phyloP scores from a whole-genome alignment of 2,888 invertebrate species.

The Dasypolia templi region DNA sequence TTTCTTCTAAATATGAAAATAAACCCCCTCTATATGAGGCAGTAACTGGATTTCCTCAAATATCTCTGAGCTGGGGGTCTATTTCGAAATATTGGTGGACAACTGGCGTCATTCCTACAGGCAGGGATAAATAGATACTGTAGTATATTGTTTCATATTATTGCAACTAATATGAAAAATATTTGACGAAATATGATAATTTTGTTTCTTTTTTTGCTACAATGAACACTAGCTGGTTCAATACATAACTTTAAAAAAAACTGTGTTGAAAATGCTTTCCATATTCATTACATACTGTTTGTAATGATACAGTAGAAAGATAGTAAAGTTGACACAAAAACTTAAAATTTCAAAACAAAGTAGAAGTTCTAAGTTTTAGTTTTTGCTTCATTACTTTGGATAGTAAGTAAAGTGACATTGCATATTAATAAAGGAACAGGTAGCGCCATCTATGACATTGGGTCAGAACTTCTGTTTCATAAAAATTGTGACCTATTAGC shows the following conservation, averaged over 20 bases:
- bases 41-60: conserved; percentile 81
- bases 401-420: not conserved
- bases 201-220: not conserved
- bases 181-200: not conserved
- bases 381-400: not conserved
- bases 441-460: conserved; percentile 49
- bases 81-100: conserved; percentile 82
- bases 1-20: not conserved
- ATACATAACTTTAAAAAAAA: no score
- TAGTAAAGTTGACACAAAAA: not conserved
- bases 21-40: conserved; percentile 70
- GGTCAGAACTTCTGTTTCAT: conserved; percentile 18
- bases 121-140: conserved; percentile 23
- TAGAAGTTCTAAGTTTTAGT: not conserved
- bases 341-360: not conserved
- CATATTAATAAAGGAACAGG: not conserved
- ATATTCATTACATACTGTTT: no score
- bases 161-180: conserved; percentile 30
- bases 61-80: conserved; percentile 80
- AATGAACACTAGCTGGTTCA: no score
- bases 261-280: no score
- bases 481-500: not conserved
- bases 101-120: conserved; percentile 74
- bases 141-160: conserved; percentile 21
- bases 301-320: not conserved